Conservation (phyloP, 2,797 vertebrate species). For the Xerus rutilus region DNA sequence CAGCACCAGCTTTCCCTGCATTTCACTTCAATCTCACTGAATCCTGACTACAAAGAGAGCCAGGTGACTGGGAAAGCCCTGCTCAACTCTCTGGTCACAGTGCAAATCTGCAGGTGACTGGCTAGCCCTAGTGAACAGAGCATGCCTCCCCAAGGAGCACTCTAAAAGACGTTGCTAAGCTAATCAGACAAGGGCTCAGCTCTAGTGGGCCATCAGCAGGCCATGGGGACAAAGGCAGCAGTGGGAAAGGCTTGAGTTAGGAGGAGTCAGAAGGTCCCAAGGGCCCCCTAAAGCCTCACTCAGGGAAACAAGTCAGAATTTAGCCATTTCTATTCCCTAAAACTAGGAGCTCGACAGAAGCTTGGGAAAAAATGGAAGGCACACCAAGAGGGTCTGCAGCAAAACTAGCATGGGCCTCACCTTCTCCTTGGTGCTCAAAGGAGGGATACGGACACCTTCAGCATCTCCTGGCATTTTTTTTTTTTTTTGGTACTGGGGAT, state of each 20-base stretch:
- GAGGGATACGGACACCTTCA: not conserved
- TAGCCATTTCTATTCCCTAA: not conserved
- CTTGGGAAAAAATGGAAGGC: not conserved
- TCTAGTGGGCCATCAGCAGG: not conserved
- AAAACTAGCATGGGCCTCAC: not conserved
- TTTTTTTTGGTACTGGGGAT: too few relatives aligned
- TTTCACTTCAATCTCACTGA: not conserved
- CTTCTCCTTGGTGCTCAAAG: not conserved
- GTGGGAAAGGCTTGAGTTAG: not conserved
- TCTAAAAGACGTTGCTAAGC: slow-evolving; percentile 84
- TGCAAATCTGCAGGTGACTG: not conserved
- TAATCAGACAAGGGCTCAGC: slow-evolving; percentile 64
- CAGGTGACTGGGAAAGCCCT: not conserved
- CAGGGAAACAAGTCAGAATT: not conserved
- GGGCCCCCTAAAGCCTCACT: not conserved
- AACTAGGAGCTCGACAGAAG: not conserved
- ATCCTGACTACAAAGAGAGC: not conserved
- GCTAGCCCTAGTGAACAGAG: slow-evolving; percentile 48
- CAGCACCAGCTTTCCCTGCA: not conserved
- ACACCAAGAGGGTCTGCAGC: not conserved
- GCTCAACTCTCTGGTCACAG: not conserved
- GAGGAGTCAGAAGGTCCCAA: not conserved
- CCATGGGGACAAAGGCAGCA: slow-evolving; percentile 70
- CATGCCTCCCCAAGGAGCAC: slow-evolving; percentile 74
- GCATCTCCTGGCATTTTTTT: not conserved